Conservation (phyloP, 2,113 vertebrate species). For the Cryptotis parvus region DNA sequence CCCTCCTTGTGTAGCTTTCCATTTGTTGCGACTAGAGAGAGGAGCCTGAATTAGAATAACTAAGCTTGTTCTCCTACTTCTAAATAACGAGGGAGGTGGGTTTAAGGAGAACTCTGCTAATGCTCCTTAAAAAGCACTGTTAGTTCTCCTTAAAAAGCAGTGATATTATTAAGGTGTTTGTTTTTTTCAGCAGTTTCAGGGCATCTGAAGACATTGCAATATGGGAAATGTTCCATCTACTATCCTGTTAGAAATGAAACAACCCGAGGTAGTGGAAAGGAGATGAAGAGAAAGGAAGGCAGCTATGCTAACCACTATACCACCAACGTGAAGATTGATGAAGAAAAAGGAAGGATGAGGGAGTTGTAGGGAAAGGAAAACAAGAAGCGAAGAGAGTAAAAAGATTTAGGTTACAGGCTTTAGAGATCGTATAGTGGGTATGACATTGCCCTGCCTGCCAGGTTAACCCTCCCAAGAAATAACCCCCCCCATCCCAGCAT, state of each 20-base stretch:
- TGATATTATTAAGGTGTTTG: background rate
- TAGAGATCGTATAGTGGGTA: no score
- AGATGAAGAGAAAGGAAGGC: no score
- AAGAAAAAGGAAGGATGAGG: background rate
- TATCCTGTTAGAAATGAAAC: background rate
- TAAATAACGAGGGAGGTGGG: background rate
- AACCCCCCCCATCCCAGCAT: no score
- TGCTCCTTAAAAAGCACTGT: background rate
- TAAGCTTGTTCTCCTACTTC: background rate
- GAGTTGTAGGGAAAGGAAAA: background rate
- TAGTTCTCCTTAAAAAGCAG: no score
- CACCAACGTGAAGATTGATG: no score
- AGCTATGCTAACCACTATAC: no score
- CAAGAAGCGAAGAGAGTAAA: background rate
- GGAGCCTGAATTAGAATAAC: background rate
- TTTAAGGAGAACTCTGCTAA: background rate
- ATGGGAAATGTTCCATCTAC: background rate
- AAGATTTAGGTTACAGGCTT: no score
- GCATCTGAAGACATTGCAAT: background rate
- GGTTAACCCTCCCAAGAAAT: no score
- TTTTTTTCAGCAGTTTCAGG: background rate
- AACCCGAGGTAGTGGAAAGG: background rate
- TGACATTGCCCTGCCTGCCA: no score
- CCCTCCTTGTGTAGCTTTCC: background rate
- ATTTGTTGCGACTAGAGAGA: background rate